Conservation (phyloP, 2,888 invertebrate species). For the Coleophora flavipennella region DNA sequence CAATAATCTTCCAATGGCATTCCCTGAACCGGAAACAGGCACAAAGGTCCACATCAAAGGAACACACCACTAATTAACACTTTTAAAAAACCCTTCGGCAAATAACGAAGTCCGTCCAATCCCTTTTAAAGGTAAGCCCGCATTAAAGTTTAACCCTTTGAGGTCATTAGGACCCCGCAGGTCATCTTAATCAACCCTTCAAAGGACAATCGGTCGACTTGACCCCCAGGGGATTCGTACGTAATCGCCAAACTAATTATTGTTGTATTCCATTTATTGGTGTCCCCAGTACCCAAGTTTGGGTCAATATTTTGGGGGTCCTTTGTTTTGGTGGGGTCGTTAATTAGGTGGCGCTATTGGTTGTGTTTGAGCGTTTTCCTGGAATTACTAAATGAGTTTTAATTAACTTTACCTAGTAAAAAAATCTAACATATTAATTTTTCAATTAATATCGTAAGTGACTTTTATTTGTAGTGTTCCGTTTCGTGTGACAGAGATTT, state of each 20-base stretch:
- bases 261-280: slow-evolving; percentile 60
- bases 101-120: slow-evolving; percentile 40
- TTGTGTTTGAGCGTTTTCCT: slow-evolving; percentile 14
- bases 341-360: too few relatives aligned
- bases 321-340: too few relatives aligned
- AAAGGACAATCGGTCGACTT: slow-evolving; percentile 62
- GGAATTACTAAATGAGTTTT: too few relatives aligned
- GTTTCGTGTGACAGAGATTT: too few relatives aligned
- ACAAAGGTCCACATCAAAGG: too few relatives aligned
- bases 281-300: slow-evolving; percentile 24
- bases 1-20: too few relatives aligned
- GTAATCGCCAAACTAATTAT: slow-evolving; percentile 59
- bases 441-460: too few relatives aligned
- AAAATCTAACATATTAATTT: too few relatives aligned
- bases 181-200: slow-evolving; percentile 70
- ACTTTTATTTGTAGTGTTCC: too few relatives aligned
- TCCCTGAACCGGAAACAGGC: too few relatives aligned
- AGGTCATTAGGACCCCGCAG: slow-evolving; percentile 48
- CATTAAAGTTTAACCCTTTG: slow-evolving; percentile 56
- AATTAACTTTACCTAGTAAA: too few relatives aligned
- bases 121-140: slow-evolving; percentile 47
- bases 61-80: slow-evolving; percentile 42
- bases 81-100: slow-evolving; percentile 41
- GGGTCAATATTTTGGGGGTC: slow-evolving; percentile 41
- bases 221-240: slow-evolving; percentile 43